Conservation (phyloP, 2,113 vertebrate genomes). For the Chaenogobius annularis region DNA sequence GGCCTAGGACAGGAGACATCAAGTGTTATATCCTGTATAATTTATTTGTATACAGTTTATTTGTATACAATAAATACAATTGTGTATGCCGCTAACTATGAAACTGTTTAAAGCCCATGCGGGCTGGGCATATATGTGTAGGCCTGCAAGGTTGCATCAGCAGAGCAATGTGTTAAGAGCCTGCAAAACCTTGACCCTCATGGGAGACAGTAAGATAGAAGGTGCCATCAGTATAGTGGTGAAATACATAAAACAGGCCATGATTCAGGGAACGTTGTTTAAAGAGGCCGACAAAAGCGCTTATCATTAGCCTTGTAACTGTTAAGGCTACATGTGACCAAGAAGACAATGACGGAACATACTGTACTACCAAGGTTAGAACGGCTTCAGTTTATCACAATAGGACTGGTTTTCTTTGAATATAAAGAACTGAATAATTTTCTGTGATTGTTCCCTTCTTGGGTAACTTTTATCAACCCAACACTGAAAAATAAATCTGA, state of each 20-base stretch:
- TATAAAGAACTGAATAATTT: neutral
- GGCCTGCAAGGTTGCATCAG: no score
- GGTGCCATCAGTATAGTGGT: neutral
- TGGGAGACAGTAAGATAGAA: no score
- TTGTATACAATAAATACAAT: no score
- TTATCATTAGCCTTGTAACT: neutral
- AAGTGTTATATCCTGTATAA: no score
- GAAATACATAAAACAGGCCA: neutral
- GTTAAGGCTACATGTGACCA: neutral
- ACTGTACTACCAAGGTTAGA: neutral
- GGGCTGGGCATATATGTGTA: no score
- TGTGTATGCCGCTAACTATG: no score
- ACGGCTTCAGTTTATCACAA: neutral
- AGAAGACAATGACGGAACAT: neutral
- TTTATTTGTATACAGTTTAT: no score
- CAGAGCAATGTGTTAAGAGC: no score
- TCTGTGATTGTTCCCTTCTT: neutral
- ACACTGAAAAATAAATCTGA: neutral
- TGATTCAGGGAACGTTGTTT: neutral
- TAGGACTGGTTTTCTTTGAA: neutral
- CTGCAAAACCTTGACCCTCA: no score
- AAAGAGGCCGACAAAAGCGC: neutral
- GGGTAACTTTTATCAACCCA: neutral
- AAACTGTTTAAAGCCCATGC: no score
- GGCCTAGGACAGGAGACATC: no score